phyloP scores from a whole-genome alignment of 1,140 invertebrate genomes.

The Drosophila pectinifera region DNA sequence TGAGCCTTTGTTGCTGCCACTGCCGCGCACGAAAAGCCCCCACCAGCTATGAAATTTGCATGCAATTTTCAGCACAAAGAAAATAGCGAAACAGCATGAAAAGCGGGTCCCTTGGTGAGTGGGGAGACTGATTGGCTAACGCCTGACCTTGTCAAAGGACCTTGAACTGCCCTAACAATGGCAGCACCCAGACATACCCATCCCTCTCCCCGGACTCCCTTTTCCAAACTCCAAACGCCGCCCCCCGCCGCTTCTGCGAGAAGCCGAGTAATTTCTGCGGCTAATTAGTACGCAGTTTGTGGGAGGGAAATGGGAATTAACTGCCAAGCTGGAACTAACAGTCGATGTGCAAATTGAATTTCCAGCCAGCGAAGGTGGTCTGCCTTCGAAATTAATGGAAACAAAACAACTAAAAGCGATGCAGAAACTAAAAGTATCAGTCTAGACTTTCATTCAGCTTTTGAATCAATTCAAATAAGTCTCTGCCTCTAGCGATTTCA shows the following conservation, averaged over 20 bases:
- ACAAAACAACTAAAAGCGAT: too few species aligned
- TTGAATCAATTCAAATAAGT: too few species aligned
- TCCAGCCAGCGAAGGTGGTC: slow-evolving; percentile 23
- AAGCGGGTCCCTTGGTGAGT: background rate
- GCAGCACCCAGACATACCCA: slow-evolving; percentile 19
- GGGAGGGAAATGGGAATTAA: slow-evolving; percentile 15
- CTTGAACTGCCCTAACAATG: slow-evolving; percentile 56
- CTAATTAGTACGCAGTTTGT: slow-evolving; percentile 63
- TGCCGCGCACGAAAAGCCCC: slow-evolving; percentile 47
- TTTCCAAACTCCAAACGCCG: slow-evolving; percentile 44
- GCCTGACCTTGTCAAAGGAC: slow-evolving; percentile 60
- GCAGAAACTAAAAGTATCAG: too few species aligned
- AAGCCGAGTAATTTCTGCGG: slow-evolving; percentile 45
- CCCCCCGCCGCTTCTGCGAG: slow-evolving; percentile 50
- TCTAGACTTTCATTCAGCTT: too few species aligned
- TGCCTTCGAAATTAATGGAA: background rate
- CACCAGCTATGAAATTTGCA: slow-evolving; percentile 66
- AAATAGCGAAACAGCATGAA: slow-evolving; percentile 4
- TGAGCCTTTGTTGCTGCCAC: slow-evolving; percentile 32
- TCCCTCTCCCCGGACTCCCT: slow-evolving; percentile 2
- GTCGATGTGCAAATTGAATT: slow-evolving; percentile 18
- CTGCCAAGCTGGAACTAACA: slow-evolving; percentile 28
- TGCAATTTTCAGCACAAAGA: slow-evolving; percentile 60
- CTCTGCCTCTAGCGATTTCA: too few species aligned
- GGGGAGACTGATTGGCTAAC: slow-evolving; percentile 28